A percentile compares a stretch with the other conserved stretches of the same genome.
Conservation (phyloP, 2,797 vertebrate species). For the Phataginus tetradactyla region DNA sequence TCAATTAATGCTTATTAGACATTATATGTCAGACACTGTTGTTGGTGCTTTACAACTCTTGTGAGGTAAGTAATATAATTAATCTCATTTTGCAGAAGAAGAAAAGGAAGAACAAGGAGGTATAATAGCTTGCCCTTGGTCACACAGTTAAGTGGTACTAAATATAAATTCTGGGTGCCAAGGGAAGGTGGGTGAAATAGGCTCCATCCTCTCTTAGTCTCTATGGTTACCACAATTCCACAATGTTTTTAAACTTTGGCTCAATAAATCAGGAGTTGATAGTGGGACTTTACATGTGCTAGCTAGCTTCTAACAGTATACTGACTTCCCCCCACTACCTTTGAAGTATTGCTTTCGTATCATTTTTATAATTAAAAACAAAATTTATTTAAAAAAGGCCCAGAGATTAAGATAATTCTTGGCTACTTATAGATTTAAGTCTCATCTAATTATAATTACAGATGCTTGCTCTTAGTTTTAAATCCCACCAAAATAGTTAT, state of each 20-base stretch:
- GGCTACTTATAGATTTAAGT: not conserved
- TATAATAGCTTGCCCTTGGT: not conserved
- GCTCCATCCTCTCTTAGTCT: not conserved
- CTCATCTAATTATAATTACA: slow-evolving; percentile 29
- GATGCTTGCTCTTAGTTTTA: slow-evolving; percentile 26
- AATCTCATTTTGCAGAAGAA: not conserved
- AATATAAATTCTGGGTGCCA: not conserved
- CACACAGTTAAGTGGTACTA: not conserved
- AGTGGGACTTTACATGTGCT: not conserved
- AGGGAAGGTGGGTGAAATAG: not conserved
- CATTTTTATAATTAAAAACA: slow-evolving; percentile 59
- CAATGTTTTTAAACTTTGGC: not conserved
- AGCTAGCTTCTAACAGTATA: not conserved
- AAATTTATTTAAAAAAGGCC: slow-evolving; percentile 30
- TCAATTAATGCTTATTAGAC: not conserved
- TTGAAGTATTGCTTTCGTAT: slow-evolving; percentile 8
- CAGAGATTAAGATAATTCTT: slow-evolving; percentile 41
- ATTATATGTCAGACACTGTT: not conserved
- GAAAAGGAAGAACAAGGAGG: not conserved
- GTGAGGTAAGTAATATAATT: not conserved
- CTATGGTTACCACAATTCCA: not conserved
- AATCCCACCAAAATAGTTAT: not conserved
- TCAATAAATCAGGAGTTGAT: slow-evolving; percentile 29
- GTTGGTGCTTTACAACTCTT: not conserved
- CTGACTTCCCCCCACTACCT: not conserved